Evolutionary conservation across 2,888 invertebrate genomes (phyloP).

Genomic region (Drosophila formosana): DNA sequence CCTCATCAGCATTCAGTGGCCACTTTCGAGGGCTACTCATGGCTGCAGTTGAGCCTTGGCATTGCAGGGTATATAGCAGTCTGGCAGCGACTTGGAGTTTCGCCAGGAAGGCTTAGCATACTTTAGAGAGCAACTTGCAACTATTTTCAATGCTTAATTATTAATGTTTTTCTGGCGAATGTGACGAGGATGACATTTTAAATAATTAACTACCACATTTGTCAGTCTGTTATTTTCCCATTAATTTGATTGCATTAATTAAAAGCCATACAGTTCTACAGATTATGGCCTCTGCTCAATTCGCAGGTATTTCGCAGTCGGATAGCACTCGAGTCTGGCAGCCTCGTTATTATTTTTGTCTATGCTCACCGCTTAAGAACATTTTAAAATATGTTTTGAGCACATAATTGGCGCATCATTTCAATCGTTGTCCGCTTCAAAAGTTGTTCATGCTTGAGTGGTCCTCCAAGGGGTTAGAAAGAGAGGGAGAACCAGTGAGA

Average conservation of each 20-base stretch:
- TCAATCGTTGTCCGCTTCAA: constrained; percentile 25
- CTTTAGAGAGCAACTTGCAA: too few species aligned
- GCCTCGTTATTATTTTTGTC: neutral
- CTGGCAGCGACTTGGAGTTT: neutral
- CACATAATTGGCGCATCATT: constrained; percentile 40
- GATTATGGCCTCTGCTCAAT: too few species aligned
- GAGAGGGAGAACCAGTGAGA: neutral
- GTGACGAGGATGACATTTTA: too few species aligned
- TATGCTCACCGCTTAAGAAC: constrained; percentile 2
- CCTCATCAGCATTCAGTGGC: constrained; percentile 2
- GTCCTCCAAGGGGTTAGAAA: neutral
- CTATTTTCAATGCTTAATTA: too few species aligned
- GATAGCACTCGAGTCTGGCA: neutral
- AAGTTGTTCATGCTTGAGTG: constrained; percentile 20
- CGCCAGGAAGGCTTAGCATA: too few species aligned
- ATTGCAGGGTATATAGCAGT: neutral
- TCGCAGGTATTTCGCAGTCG: neutral
- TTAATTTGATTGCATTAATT: too few species aligned
- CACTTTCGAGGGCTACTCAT: neutral
- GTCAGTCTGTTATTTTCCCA: too few species aligned
- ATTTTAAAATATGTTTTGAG: constrained; percentile 15
- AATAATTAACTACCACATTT: too few species aligned
- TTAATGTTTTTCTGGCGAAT: too few species aligned
- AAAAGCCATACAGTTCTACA: neutral
- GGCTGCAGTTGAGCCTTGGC: too few species aligned